Base-by-base conservation (phyloP, 2,113 vertebrate species). In the Tachysurus fulvidraco region DNA sequence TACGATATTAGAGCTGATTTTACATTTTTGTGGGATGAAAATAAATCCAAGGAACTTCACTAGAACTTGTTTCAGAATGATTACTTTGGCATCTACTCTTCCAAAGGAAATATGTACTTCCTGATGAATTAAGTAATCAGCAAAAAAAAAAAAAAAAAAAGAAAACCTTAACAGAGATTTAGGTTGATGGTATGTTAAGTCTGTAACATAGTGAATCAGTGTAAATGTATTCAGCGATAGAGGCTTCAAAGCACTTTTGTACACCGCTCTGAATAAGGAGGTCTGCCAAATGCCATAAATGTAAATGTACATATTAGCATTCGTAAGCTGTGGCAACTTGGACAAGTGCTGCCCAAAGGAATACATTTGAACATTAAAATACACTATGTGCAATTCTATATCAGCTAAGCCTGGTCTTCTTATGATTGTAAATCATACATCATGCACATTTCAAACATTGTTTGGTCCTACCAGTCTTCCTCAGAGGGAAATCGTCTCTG, bases 401-500 rank as follows among this genome's bases (percentile, higher is more conserved):
- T 25, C 55, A 60, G 25, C 77, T 30, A 13, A 57, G 9, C 28
- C n/a, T 30, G 57, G 77, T 59, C 16, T 57, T 57, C 19, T 78
- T 78, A 30, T 79, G 14, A 30, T 11, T 57, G 14, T n/a, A 23
- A 76, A n/a, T 19, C 36, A 76, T 50, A 76, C 44, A 46, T 11
- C 5, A 28, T 78, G 52, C n/a, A 17, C 71, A 50, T 76, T 50
- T 76, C 14, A 69, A 80, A 23, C 12, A 7, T 25, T 23, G 5
- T 67, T 73, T 55, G 25, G 88, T 83, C 96, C 91, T 93, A 99
- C 98, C 98, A 91, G 98, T 99, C 96, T 99, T 99, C 90, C 98
- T 96, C 93, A 99, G 96, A 88, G 98, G 98, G 91, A 99, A 99
- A 94, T 99, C 98, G 86, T 98, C 97, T 92, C 97, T 98, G 92